A percentile compares a stretch with the other conserved stretches of the same genome.
phyloP scores from a whole-genome alignment of 1,140 invertebrate genomes.

The Drosophila busckii region DNA sequence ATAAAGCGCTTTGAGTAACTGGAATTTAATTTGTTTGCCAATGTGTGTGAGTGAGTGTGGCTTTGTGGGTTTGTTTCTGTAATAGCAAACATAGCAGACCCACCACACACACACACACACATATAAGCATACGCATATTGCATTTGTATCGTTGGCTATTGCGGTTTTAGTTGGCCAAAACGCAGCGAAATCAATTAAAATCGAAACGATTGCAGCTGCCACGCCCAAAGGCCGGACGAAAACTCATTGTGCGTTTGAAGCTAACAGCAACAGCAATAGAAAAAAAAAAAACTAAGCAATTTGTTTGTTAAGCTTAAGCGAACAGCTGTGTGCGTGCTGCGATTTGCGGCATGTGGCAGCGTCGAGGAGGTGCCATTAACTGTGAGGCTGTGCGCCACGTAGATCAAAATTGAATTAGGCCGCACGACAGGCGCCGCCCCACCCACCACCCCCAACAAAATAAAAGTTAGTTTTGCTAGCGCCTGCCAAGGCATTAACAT shows the following conservation, averaged over 20 bases:
- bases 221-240: no score
- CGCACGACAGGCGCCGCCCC: no score
- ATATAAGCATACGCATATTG: no score
- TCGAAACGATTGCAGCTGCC: not conserved
- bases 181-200: conserved; percentile 26
- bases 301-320: no score
- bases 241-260: no score
- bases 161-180: conserved; percentile 10
- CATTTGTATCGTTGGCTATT: conserved; percentile 1
- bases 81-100: no score
- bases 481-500: conserved; percentile 12
- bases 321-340: conserved; percentile 22
- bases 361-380: not conserved
- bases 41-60: conserved; percentile 1
- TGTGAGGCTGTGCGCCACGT: conserved; percentile 16
- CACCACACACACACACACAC: no score
- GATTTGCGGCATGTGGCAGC: conserved; percentile 11
- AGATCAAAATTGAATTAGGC: conserved; percentile 59
- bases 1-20: no score
- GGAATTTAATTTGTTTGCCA: no score
- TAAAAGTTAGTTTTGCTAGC: not conserved
- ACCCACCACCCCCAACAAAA: not conserved
- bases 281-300: not conserved
- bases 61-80: not conserved
- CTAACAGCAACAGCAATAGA: no score